Percentiles rank a stretch among this genome's conserved stretches.
Conservation (phyloP, 2,113 vertebrate species). For the Bothrops jararaca region DNA sequence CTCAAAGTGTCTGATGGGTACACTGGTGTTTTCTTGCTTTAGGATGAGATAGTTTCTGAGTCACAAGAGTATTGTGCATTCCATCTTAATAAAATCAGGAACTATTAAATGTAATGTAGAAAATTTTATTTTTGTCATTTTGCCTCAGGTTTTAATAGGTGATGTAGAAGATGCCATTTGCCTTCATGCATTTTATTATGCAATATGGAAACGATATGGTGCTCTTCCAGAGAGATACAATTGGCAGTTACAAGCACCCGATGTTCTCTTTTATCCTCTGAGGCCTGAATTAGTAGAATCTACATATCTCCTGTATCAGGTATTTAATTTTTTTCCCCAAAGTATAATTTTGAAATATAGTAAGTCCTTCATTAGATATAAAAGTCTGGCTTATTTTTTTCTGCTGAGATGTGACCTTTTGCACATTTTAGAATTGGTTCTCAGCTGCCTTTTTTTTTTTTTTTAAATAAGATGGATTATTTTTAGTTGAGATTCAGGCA, state of each 20-base stretch:
- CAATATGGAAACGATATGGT: constrained; percentile 96
- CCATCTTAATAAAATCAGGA: neutral
- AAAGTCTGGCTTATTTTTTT: neutral
- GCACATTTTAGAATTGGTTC: neutral
- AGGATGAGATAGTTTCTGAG: neutral
- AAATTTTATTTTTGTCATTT: neutral
- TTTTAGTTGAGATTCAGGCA: neutral
- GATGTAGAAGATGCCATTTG: constrained; percentile 98
- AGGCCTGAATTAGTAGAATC: constrained; percentile 95
- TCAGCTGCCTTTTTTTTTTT: neutral
- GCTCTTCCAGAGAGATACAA: constrained; percentile 96
- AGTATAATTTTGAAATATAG: neutral
- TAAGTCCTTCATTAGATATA: neutral
- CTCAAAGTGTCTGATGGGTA: neutral
- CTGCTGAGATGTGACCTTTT: neutral
- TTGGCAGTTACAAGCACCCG: constrained; percentile 96
- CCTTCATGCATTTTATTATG: constrained; percentile 97
- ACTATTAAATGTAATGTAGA: neutral
- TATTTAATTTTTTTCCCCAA: constrained; percentile 40
- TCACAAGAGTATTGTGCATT: neutral
- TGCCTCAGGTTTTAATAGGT: constrained; percentile 86
- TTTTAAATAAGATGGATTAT: neutral
- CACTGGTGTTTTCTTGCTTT: neutral
- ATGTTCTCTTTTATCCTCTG: constrained; percentile 93
- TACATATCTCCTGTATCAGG: constrained; percentile 96